phyloP scores from a whole-genome alignment of 2,113 vertebrate species.

The Gadus macrocephalus region DNA sequence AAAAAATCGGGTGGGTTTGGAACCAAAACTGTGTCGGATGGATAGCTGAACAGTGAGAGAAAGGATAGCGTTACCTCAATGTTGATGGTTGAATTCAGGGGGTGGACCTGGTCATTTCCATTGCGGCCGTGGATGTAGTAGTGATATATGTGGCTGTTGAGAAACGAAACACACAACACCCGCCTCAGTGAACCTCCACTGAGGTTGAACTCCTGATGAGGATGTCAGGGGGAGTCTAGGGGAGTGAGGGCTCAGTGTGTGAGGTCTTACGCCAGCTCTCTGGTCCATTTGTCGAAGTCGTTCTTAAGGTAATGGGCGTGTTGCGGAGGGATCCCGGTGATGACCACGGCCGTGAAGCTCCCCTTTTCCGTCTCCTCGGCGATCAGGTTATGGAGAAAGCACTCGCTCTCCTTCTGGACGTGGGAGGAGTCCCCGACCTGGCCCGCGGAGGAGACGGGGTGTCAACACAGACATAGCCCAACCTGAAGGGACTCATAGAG shows the following conservation, averaged over 20 bases:
- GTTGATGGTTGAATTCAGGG: slow-evolving; percentile 71
- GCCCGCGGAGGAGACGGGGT: neutral
- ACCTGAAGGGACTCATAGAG: too few species aligned
- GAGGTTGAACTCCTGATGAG: neutral
- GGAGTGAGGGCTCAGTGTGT: neutral
- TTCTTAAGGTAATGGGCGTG: slow-evolving; percentile 84
- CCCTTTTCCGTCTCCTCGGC: slow-evolving; percentile 78
- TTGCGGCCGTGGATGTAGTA: slow-evolving; percentile 90
- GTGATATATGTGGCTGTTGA: slow-evolving; percentile 87
- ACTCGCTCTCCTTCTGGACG: slow-evolving; percentile 75
- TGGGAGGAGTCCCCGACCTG: slow-evolving; percentile 84
- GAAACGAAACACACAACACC: slow-evolving; percentile 35
- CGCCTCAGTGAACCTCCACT: neutral
- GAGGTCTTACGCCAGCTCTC: slow-evolving; percentile 82
- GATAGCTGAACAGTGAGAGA: too few species aligned
- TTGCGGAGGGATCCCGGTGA: slow-evolving; percentile 78
- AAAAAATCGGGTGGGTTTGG: too few species aligned
- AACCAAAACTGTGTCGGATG: too few species aligned
- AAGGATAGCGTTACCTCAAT: slow-evolving; percentile 75
- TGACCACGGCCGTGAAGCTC: slow-evolving; percentile 87
- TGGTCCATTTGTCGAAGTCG: slow-evolving; percentile 77
- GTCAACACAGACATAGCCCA: neutral
- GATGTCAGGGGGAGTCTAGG: neutral
- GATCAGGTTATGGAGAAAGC: slow-evolving; percentile 79
- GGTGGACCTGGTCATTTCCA: slow-evolving; percentile 72